phyloP scores from a whole-genome alignment of 2,888 invertebrate genomes.

The Phaonia tiefii region DNA sequence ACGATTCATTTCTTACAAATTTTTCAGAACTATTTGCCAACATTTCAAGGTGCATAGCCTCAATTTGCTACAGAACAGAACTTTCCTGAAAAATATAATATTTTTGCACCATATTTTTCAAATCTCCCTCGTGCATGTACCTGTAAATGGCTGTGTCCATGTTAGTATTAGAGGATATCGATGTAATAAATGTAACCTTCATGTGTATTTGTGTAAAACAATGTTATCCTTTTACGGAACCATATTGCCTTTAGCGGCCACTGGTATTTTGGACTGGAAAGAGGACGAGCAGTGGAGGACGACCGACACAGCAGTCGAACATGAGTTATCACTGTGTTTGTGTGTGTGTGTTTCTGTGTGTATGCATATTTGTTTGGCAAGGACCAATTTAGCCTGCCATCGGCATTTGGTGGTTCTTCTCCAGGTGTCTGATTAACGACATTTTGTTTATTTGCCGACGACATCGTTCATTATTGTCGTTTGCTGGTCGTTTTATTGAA shows the following conservation, averaged over 20 bases:
- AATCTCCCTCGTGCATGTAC: too few species aligned
- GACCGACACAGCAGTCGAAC: background rate
- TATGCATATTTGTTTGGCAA: background rate
- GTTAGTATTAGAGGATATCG: too few species aligned
- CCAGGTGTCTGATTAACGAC: constrained; percentile 59
- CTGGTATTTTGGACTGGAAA: background rate
- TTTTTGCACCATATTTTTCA: too few species aligned
- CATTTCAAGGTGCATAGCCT: too few species aligned
- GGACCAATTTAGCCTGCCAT: constrained; percentile 1
- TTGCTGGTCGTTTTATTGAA: constrained; percentile 27
- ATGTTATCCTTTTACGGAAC: too few species aligned
- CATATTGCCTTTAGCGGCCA: background rate
- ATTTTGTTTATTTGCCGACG: constrained; percentile 19
- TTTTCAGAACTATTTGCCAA: too few species aligned
- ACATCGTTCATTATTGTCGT: background rate
- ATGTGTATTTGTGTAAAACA: too few species aligned
- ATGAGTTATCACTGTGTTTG: background rate
- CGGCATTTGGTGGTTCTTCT: constrained; percentile 42
- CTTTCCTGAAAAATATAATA: too few species aligned
- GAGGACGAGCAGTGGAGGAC: background rate
- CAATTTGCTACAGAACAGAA: too few species aligned
- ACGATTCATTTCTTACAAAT: too few species aligned
- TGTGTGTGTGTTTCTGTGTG: background rate
- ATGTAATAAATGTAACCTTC: too few species aligned
- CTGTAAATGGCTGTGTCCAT: too few species aligned